These are phyloP conservation scores for Petrolisthes manimaculis DNA, from an alignment of 2,888 invertebrate species.

Conservation along the genomic window DNA sequence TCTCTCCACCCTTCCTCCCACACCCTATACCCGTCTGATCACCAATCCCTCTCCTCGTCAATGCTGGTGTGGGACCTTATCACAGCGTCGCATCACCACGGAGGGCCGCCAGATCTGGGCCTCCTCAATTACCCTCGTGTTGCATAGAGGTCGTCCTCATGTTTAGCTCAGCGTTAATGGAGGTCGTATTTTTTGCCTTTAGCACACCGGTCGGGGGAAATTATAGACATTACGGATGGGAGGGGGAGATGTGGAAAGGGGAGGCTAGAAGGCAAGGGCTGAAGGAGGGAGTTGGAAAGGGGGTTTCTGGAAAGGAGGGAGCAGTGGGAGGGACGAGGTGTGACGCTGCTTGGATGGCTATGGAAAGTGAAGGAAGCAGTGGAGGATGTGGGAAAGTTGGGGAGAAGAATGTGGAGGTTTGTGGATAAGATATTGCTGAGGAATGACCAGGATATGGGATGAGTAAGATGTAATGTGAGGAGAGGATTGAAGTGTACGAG, in stretches of 20 bases:
- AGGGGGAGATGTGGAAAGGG: constrained; percentile 5
- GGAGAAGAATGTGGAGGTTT: neutral
- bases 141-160: constrained; percentile 39
- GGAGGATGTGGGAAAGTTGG: neutral
- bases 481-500: neutral
- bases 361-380: neutral
- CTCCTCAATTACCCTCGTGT: constrained; percentile 27
- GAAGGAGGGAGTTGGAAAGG: neutral
- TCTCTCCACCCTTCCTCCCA: neutral
- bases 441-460: neutral
- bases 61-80: constrained; percentile 20
- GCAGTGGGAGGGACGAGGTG: neutral
- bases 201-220: constrained; percentile 52
- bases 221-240: constrained; percentile 37
- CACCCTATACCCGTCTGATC: neutral
- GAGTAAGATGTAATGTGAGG: neutral
- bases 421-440: neutral
- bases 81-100: constrained; percentile 18
- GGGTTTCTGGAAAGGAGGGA: neutral
- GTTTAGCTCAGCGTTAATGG: constrained; percentile 51
- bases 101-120: neutral
- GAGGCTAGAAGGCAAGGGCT: constrained; percentile 11
- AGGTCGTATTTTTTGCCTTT: constrained; percentile 51
- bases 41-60: neutral
- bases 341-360: neutral